These are phyloP conservation scores for Dinocampus coccinellae DNA, from an alignment of 2,888 invertebrate species.

Conservation along the genomic window DNA sequence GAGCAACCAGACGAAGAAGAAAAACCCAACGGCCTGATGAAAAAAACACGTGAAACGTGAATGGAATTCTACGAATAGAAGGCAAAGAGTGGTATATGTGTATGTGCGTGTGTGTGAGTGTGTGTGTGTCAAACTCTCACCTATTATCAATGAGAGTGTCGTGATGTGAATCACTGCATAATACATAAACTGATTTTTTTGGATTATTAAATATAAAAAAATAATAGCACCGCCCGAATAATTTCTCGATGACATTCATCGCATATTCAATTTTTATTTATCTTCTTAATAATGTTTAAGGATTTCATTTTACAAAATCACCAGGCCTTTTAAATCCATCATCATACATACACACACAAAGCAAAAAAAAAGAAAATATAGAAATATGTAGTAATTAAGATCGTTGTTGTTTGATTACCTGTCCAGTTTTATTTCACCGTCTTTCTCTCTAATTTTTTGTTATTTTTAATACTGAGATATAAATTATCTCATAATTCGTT, in stretches of 20 bases:
- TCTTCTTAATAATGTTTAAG: slow-evolving; percentile 19
- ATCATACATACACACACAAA: neutral
- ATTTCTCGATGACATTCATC: neutral
- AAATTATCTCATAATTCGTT: too few species aligned
- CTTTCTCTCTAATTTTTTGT: too few species aligned
- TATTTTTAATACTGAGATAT: too few species aligned
- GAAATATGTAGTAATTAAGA: neutral
- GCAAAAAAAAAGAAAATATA: neutral
- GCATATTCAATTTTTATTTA: slow-evolving; percentile 35
- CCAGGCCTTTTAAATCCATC: slow-evolving; percentile 23
- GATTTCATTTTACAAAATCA: slow-evolving; percentile 34
- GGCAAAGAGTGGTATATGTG: neutral
- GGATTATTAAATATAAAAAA: neutral
- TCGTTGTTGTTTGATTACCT: slow-evolving; percentile 9
- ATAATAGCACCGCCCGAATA: neutral
- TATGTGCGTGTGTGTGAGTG: neutral
- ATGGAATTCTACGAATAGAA: neutral
- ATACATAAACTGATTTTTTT: neutral
- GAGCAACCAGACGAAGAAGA: slow-evolving; percentile 16
- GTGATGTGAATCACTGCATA: neutral
- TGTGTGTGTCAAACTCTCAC: too few species aligned
- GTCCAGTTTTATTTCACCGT: neutral
- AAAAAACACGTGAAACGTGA: neutral
- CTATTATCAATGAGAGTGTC: neutral
- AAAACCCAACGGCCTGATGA: slow-evolving; percentile 18